phyloP scores from a whole-genome alignment of 2,797 vertebrate genomes.

The Argentina silus region DNA sequence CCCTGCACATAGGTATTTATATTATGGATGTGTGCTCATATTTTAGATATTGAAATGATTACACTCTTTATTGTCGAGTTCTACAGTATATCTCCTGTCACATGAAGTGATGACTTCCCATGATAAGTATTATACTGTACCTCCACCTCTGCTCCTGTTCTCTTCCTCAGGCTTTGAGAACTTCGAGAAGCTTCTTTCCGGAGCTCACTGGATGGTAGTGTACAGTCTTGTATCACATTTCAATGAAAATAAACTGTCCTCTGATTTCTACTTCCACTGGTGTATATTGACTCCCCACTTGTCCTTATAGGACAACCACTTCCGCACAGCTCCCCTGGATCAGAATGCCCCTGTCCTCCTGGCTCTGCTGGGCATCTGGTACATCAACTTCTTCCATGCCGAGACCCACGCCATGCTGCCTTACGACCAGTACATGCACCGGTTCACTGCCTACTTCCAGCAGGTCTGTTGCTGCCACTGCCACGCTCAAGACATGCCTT shows the following conservation, averaged over 20 bases:
- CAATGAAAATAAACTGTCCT: too few species aligned
- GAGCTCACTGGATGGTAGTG: conserved; percentile 97
- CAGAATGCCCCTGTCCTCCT: conserved; percentile 89
- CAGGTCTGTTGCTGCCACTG: conserved; percentile 79
- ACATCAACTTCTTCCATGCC: conserved; percentile 92
- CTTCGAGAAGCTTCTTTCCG: conserved; percentile 91
- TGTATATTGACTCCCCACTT: not conserved
- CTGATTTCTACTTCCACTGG: too few species aligned
- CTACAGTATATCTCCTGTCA: not conserved
- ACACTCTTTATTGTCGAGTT: not conserved
- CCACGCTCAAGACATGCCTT: not conserved
- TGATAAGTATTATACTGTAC: not conserved
- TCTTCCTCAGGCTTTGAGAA: conserved; percentile 89
- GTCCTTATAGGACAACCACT: conserved; percentile 88
- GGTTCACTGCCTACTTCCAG: conserved; percentile 98
- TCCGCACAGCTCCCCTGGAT: conserved; percentile 86
- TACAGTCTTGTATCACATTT: not conserved
- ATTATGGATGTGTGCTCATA: conserved; percentile 10
- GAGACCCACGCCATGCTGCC: conserved; percentile 95
- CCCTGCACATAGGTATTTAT: conserved; percentile 91
- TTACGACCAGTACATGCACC: conserved; percentile 98
- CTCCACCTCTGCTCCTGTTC: conserved; percentile 15
- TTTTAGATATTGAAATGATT: not conserved
- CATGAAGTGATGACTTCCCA: not conserved
- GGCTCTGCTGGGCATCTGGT: conserved; percentile 94